These are phyloP conservation scores for Hypotaenidia okinawae DNA, from an alignment of 2,797 vertebrate species.

Conservation along the genomic window DNA sequence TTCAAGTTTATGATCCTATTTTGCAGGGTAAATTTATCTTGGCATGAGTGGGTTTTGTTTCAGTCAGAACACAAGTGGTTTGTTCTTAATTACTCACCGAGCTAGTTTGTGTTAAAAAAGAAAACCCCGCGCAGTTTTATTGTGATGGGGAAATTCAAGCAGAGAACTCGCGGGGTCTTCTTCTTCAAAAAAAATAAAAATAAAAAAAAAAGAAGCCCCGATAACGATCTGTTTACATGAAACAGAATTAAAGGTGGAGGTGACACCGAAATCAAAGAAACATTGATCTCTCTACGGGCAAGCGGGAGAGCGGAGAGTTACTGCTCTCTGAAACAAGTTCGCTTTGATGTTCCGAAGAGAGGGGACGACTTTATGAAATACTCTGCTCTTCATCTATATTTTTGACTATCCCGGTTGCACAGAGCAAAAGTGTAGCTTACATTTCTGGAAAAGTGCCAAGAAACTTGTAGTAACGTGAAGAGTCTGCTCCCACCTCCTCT, in stretches of 20 bases:
- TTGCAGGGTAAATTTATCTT: slow-evolving; percentile 72
- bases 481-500: background rate
- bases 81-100: slow-evolving; percentile 68
- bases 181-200: background rate
- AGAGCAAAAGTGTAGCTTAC: slow-evolving; percentile 34
- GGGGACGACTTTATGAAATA: slow-evolving; percentile 11
- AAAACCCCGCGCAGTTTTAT: slow-evolving; percentile 36
- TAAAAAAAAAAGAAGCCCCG: background rate
- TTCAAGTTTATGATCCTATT: slow-evolving; percentile 73
- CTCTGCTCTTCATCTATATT: background rate
- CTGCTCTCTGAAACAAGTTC: background rate
- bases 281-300: background rate
- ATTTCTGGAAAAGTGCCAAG: slow-evolving; percentile 60
- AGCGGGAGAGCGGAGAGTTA: background rate
- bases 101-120: slow-evolving; percentile 34
- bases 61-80: slow-evolving; percentile 61
- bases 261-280: slow-evolving; percentile 68
- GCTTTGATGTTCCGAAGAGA: slow-evolving; percentile 48
- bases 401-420: background rate
- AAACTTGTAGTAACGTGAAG: slow-evolving; percentile 53
- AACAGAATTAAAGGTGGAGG: slow-evolving; percentile 67
- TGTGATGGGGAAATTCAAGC: slow-evolving; percentile 31
- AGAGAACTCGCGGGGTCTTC: slow-evolving; percentile 41
- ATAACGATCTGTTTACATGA: slow-evolving; percentile 76
- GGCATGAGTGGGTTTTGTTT: slow-evolving; percentile 66